Evolutionary conservation across 2,797 vertebrate species (phyloP), one percentile per base, ranked within the genome.

Genomic region (Pagetopsis macropterus): DNA sequence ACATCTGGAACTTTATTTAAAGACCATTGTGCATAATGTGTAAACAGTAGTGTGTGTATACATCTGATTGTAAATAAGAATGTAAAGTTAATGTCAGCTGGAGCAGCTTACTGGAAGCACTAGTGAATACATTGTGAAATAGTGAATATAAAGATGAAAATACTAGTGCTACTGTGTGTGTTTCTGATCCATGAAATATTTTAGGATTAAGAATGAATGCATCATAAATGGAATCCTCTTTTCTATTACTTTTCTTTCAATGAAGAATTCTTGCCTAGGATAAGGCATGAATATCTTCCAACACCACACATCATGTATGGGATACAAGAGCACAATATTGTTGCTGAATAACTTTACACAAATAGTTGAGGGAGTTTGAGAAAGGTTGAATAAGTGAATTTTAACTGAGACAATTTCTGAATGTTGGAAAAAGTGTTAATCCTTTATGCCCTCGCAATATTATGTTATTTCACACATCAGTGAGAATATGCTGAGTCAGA

Each of bases 391-490:
- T 64, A 31, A 2, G 31, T 62, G 41, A 79, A 9, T 51, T 48
- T 33, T 60, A 65, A 71, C 27, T 5, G 14, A 5, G 14, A 69
- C 16, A 16, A 45, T 66, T 82, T 64, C 31, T 73, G 33, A 78
- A 48, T 43, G 13, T 68, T 70, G 19, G 3, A 15, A 76, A 43
- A 33, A 43, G 31, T 52, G 19, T 50, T 72, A 46, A 84, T 79
- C 67, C 16, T 23, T 63, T 70, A 65, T 14, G 16, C 33, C 17
- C 40, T 51, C 0, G 4, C 41, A 70, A 44, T 51, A 10, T 78
- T 82, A 61, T 51, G 63, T 60, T 65, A 79, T 84, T 72, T 76
- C 75, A 68, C 73, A 82, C 74, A 77, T 72, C 54, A 56, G 55
- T 64, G 75, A 82, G 55, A 70, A 67, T 45, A 67, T 49, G 43